Evolutionary conservation across 2,113 vertebrate genomes (phyloP).

Genomic region (Erpornis zantholeuca): DNA sequence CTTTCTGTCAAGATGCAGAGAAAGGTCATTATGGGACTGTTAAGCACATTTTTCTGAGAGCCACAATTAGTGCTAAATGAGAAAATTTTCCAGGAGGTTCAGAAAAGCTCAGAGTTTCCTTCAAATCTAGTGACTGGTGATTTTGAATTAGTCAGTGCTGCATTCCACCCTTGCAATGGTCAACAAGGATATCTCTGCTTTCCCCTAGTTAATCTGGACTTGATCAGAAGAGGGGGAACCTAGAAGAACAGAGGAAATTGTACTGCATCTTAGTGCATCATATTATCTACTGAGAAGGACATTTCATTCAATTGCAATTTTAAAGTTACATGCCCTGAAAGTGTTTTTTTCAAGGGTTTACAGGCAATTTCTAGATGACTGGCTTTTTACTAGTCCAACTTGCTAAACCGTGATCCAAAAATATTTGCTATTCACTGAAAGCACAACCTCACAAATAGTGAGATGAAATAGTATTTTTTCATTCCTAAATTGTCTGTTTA

Average conservation of each 20-base stretch:
- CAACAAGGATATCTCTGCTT: not conserved
- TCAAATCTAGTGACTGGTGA: not conserved
- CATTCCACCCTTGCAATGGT: not conserved
- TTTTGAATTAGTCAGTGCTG: not conserved
- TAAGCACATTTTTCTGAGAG: not conserved
- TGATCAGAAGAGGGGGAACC: accelerated
- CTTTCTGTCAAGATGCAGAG: not conserved
- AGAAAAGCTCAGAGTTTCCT: not conserved
- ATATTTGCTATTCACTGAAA: not conserved
- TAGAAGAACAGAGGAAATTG: accelerated
- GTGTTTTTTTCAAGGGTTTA: not conserved
- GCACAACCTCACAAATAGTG: not conserved
- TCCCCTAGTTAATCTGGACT: too few species aligned
- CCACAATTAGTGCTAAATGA: not conserved
- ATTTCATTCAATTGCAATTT: not conserved
- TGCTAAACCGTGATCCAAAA: not conserved
- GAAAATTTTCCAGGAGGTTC: not conserved
- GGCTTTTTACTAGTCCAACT: not conserved
- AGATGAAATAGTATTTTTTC: not conserved
- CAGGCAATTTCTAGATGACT: not conserved
- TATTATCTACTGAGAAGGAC: not conserved
- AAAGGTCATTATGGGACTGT: not conserved
- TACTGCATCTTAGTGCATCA: not conserved
- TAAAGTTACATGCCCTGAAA: not conserved
- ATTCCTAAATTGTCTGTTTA: not conserved